Evolutionary conservation across 2,797 vertebrate species (phyloP), one percentile per base, ranked within the genome.

Genomic region (Austrolebias charrua): DNA sequence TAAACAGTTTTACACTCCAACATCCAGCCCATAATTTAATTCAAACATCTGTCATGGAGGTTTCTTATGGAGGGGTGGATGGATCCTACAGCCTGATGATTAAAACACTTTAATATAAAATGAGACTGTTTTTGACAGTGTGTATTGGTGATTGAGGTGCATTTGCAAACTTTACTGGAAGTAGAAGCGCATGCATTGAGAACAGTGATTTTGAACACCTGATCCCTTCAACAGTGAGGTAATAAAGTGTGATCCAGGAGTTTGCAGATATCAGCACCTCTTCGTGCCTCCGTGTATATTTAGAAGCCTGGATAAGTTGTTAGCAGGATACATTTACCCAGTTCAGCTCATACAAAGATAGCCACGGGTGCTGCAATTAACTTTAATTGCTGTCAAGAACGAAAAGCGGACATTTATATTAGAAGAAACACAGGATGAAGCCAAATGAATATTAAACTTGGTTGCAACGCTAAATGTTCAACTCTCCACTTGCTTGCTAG

Each of bases 241-340:
- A 3, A 24, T 24, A 3, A 24, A 24, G 20, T 28, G 13, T 10
- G 42, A 33, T 46, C 42, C 19, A n/a, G 24, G 38, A 1, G n/a
- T 56, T n/a, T 48, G 47, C 47, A 65, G 48, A 46, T 48, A 55
- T 15, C 44, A 52, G 72, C 20, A 51, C 6, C 43, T 83, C 40
- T 15, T 38, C 3, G 50, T 24, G 43, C 13, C 69, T 64, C 9
- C 0, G 6, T 54, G 44, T 88, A 86, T 86, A 88, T 88, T 84
- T 88, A 88, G 77, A 69, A 48, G 51, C 13, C 16, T 4, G 55
- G 33, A 55, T 62, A 40, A 11, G 46, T 75, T 59, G 46, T 75
- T 60, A 65, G 69, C 63, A 59, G 76, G 83, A 82, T 86, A 79
- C 66, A 14, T 86, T 88, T 84, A 86, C 82, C 11, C n/a, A 55